Evolutionary conservation across 2,888 invertebrate species (phyloP).

Genomic region (Onthophagus sagittarius): DNA sequence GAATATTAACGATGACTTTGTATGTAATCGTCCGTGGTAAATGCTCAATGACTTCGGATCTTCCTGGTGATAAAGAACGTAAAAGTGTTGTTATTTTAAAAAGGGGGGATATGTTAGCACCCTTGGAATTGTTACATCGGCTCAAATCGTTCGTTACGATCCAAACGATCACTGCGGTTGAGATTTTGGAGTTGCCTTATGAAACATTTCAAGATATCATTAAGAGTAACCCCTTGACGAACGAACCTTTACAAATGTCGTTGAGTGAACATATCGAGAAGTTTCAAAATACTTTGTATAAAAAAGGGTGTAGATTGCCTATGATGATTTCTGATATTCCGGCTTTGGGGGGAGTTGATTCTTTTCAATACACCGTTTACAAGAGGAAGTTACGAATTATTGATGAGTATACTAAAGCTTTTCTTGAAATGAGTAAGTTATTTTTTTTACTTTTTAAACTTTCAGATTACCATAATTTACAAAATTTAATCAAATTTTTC

Average conservation of each 20-base stretch:
- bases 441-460: neutral
- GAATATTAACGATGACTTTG: constrained; percentile 15
- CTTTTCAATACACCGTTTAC: constrained; percentile 24
- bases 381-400: constrained; percentile 13
- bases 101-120: constrained; percentile 25
- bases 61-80: constrained; percentile 26
- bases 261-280: constrained; percentile 20
- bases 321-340: constrained; percentile 20
- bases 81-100: constrained; percentile 20
- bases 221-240: constrained; percentile 14
- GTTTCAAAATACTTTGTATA: constrained; percentile 20
- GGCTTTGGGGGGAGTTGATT: constrained; percentile 23
- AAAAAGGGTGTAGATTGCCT: constrained; percentile 24
- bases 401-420: constrained; percentile 19
- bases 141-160: constrained; percentile 21
- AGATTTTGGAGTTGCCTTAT: constrained; percentile 24
- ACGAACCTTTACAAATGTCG: constrained; percentile 19
- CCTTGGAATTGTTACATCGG: constrained; percentile 26
- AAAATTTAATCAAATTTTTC: too few species aligned
- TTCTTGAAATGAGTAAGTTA: constrained; percentile 19
- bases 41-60: constrained; percentile 21
- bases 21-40: constrained; percentile 27
- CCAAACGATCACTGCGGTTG: constrained; percentile 25
- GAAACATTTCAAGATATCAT: constrained; percentile 19
- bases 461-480: too few species aligned